Base-by-base conservation (phyloP, 2,888 invertebrate species). In the Hypolimnas misippus region DNA sequence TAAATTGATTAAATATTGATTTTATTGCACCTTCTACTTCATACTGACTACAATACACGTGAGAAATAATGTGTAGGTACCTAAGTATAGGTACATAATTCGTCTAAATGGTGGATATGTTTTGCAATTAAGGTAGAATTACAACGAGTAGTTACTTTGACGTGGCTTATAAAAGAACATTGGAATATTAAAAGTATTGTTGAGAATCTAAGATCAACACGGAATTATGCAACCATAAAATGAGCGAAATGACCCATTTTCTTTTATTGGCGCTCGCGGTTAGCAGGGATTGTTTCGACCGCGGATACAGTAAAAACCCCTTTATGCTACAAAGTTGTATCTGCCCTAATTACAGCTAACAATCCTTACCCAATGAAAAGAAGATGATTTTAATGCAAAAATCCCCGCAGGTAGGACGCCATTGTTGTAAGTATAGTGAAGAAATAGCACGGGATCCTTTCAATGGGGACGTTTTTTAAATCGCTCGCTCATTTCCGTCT, bases 391-490 rank as follows among this genome's bases (percentile, higher is more conserved):
- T 59, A 57, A 65, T 62, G 59, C 60, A 64, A 58, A 62, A 64
- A 63, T 59, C 63, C 62, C 66, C 67, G 68, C 73, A 72, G 74
- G 72, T 73, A 71, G 63, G 16, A 14, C 29, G 52, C 62, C 54
- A 65, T 67, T 69, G 67, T 71, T 72, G 69, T 65, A 68, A 62
- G 55, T 68, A 59, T 60, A 58, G 73, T 68, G 62, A 63, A 69
- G 69, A 76, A 76, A 78, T 79, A 77, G 76, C 76, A 67, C 59
- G 64, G 65, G 70, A 67, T 70, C 72, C 71, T 73, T 75, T 75
- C 74, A 74, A 72, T 73, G 69, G 61, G 60, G 67, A 68, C 67
- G 73, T 67, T 72, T 74, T 75, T 76, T 70, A 68, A 70, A 73
- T 62, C 59, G 66, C 68, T 68, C 69, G 57, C 68, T 72, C 75